A percentile compares a stretch with the other conserved stretches of the same genome.
Conservation (phyloP, 2,797 vertebrate species). For the Rhinella marina region DNA sequence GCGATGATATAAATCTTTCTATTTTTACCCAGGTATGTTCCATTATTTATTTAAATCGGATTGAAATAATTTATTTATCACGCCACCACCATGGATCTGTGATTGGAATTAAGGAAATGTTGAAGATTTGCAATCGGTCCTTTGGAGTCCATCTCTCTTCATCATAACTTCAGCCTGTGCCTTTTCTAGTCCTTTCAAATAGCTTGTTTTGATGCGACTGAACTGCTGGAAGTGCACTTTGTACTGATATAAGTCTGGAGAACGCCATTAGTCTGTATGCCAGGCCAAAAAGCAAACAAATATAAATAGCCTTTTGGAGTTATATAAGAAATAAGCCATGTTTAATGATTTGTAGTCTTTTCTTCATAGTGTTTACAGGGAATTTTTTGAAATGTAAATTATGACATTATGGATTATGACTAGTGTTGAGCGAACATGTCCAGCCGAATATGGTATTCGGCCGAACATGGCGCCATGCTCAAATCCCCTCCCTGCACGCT, state of each 20-base stretch:
- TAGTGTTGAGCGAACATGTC: no score
- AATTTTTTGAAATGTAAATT: not conserved
- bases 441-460: no score
- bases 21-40: conserved; percentile 40
- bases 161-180: conserved; percentile 26
- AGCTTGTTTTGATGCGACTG: conserved; percentile 42
- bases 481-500: no score
- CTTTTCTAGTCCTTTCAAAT: conserved; percentile 28
- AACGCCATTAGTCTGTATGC: conserved; percentile 37
- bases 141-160: conserved; percentile 7
- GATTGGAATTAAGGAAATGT: not conserved
- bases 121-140: not conserved
- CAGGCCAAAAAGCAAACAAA: conserved; percentile 6
- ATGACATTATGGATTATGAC: not conserved
- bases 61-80: conserved; percentile 37
- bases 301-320: conserved; percentile 27
- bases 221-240: conserved; percentile 45
- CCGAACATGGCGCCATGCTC: no score
- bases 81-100: conserved; percentile 15
- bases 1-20: conserved; percentile 43
- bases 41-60: conserved; percentile 48
- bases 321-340: not conserved
- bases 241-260: conserved; percentile 46
- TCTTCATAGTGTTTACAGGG: not conserved
- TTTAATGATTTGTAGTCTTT: not conserved